A percentile compares a stretch with the other conserved stretches of the same genome.
These are phyloP conservation scores for Sebastiscus albofasciatus DNA, from an alignment of 2,797 vertebrate genomes.

Conservation along the genomic window DNA sequence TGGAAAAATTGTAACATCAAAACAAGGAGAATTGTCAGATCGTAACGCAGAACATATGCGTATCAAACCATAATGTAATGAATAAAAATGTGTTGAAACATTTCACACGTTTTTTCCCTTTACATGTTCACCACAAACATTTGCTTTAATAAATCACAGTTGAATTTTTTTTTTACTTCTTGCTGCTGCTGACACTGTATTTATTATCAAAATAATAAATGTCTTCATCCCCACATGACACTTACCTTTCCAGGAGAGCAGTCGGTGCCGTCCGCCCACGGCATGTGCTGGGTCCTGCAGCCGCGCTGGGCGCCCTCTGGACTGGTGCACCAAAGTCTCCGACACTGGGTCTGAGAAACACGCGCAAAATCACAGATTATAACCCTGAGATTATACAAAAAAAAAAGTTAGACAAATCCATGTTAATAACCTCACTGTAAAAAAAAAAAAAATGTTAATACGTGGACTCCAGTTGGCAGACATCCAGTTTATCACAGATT, in stretches of 20 bases:
- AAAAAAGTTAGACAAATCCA: background rate
- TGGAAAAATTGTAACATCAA: constrained; percentile 20
- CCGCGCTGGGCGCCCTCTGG: constrained; percentile 92
- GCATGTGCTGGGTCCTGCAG: constrained; percentile 97
- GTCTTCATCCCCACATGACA: constrained; percentile 2
- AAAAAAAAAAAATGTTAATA: background rate
- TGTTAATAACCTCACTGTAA: background rate
- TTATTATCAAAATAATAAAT: background rate
- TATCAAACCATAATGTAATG: background rate
- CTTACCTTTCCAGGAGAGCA: constrained; percentile 94
- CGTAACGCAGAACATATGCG: constrained; percentile 12
- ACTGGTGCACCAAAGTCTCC: constrained; percentile 96
- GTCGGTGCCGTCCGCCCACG: constrained; percentile 98
- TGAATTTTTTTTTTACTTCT: background rate
- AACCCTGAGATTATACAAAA: background rate
- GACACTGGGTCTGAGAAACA: constrained; percentile 90
- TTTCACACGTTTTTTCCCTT: background rate
- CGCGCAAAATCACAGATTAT: background rate
- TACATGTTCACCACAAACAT: background rate
- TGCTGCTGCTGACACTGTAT: background rate
- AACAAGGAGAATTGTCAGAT: constrained; percentile 18
- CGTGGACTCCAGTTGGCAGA: background rate
- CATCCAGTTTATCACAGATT: constrained; percentile 1
- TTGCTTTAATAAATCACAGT: background rate
- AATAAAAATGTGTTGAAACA: background rate